Evolutionary conservation across 30 jellyfish, hydroid and myxozoan species (phyloP).

Genomic region (Chironex yamaguchii): DNA sequence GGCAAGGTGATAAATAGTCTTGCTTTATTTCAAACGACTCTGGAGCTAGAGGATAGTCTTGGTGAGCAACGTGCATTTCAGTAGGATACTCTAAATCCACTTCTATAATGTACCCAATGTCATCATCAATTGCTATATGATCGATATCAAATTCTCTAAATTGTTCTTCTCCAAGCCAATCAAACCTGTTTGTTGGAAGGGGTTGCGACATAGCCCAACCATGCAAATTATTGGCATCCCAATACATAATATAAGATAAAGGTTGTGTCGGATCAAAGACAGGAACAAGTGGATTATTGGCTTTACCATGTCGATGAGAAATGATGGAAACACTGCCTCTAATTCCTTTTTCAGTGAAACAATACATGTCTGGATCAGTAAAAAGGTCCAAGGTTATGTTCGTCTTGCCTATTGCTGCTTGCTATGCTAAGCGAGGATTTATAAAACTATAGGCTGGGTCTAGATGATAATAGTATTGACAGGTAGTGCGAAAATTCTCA

Average conservation of each 20-base stretch:
- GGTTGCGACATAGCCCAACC: slow-evolving; percentile 86
- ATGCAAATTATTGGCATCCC: slow-evolving; percentile 78
- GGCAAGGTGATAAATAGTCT: slow-evolving; percentile 3
- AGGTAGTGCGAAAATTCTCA: slow-evolving; percentile 22
- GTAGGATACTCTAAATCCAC: slow-evolving; percentile 78
- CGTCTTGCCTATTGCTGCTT: slow-evolving; percentile 37
- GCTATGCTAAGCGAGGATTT: slow-evolving; percentile 67
- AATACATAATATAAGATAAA: slow-evolving; percentile 39
- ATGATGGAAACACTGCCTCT: slow-evolving; percentile 43
- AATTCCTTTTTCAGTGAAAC: slow-evolving; percentile 46
- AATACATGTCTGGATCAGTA: slow-evolving; percentile 25
- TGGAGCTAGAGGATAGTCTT: slow-evolving; percentile 20
- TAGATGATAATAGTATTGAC: slow-evolving; percentile 21
- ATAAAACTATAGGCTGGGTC: slow-evolving; percentile 55
- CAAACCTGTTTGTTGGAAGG: slow-evolving; percentile 66
- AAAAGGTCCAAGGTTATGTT: slow-evolving; percentile 23
- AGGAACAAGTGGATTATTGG: slow-evolving; percentile 8
- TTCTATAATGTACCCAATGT: slow-evolving; percentile 45
- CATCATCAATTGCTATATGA: slow-evolving; percentile 2
- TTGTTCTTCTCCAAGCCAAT: slow-evolving; percentile 49
- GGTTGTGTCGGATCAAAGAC: slow-evolving; percentile 9
- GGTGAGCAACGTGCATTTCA: slow-evolving; percentile 22
- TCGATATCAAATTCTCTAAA: no score
- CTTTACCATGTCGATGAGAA: slow-evolving; percentile 58
- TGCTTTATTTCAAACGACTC: slow-evolving; percentile 1